Conservation (phyloP, 1,140 invertebrate species). For the Brachionus asplanchnoidis region DNA sequence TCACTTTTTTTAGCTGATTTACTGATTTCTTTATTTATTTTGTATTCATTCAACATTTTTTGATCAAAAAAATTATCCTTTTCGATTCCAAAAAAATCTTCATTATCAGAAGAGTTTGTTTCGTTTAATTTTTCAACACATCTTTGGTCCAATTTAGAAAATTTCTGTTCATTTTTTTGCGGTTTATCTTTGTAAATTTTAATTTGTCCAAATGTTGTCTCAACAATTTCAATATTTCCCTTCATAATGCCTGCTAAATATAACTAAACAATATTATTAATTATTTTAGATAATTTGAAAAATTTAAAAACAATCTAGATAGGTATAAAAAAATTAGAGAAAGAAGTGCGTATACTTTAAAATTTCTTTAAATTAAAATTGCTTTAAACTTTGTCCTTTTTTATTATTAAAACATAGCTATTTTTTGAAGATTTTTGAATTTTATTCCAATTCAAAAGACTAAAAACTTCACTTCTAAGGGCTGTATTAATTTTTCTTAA, state of each 20-base stretch:
- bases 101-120: not conserved
- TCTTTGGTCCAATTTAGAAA: not conserved
- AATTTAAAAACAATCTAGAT: too few species aligned
- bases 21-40: not conserved
- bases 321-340: too few species aligned
- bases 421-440: too few species aligned
- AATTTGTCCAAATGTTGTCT: conserved; percentile 35
- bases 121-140: not conserved
- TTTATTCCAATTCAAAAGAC: too few species aligned
- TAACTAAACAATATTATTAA: not conserved
- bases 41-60: not conserved
- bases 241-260: not conserved
- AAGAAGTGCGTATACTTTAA: too few species aligned
- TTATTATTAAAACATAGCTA: not conserved
- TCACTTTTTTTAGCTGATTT: not conserved
- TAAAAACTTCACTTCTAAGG: too few species aligned
- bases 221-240: not conserved
- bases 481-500: not conserved
- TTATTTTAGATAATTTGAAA: too few species aligned
- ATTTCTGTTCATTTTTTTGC: not conserved
- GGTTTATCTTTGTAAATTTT: conserved; percentile 1
- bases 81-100: not conserved
- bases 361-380: too few species aligned
- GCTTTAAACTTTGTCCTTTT: not conserved
- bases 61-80: conserved; percentile 1